phyloP scores from a whole-genome alignment of 2,888 invertebrate species.

The Lasioglossum villosulum region DNA sequence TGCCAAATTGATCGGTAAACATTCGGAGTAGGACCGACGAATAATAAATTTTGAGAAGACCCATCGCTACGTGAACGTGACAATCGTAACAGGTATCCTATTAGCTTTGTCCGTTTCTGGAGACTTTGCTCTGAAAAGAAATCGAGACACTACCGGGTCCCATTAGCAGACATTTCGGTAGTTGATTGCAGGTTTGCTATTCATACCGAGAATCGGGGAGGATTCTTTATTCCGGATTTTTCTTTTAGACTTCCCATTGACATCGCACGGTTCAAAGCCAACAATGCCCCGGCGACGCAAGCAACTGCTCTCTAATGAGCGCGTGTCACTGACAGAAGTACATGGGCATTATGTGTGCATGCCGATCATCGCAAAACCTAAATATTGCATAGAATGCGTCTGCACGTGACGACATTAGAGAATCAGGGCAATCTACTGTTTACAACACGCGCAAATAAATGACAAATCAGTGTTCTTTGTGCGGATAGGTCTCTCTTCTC shows the following conservation, averaged over 20 bases:
- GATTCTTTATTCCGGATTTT: conserved; percentile 68
- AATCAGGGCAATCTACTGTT: not conserved
- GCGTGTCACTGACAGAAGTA: conserved; percentile 82
- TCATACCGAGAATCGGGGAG: conserved; percentile 62
- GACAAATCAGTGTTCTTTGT: not conserved
- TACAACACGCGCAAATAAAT: not conserved
- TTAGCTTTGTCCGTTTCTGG: conserved; percentile 48
- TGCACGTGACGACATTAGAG: conserved; percentile 34
- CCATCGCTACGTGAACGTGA: not conserved
- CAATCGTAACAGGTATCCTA: conserved; percentile 40
- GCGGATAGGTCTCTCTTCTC: not conserved
- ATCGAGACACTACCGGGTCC: conserved; percentile 56
- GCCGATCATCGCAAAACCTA: conserved; percentile 37
- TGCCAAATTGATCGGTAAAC: not conserved
- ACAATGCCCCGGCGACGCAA: conserved; percentile 67
- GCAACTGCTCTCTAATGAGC: conserved; percentile 80
- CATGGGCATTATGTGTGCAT: conserved; percentile 64
- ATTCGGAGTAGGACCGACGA: not conserved
- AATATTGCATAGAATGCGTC: conserved; percentile 36
- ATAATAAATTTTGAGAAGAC: not conserved
- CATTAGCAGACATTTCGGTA: conserved; percentile 73
- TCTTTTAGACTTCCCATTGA: conserved; percentile 69
- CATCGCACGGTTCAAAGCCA: conserved; percentile 38
- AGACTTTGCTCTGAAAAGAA: conserved; percentile 15
- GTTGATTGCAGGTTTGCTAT: conserved; percentile 76